Percentiles rank a stretch among this genome's conserved stretches.
Evolutionary conservation across 2,888 invertebrate genomes (phyloP).

Genomic region (Creontiades dilutus): DNA sequence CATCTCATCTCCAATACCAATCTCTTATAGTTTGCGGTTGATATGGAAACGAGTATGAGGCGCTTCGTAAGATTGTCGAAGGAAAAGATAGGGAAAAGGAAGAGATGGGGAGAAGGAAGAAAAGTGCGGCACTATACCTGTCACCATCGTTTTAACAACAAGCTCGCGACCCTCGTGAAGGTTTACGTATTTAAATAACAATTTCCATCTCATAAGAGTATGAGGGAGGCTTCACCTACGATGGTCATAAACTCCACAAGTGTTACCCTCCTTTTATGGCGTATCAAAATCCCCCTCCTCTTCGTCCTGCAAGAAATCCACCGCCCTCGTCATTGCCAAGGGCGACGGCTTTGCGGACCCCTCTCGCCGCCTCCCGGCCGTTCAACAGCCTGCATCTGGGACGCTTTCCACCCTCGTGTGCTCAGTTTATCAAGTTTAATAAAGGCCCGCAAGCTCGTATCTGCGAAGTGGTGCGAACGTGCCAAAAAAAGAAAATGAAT

Average conservation of each 20-base stretch:
- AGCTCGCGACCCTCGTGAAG: not conserved
- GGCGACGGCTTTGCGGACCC: constrained; percentile 13
- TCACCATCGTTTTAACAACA: constrained; percentile 49
- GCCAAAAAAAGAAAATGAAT: not conserved
- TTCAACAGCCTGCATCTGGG: constrained; percentile 49
- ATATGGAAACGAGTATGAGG: not conserved
- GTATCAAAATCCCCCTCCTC: constrained; percentile 48
- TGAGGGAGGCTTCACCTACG: constrained; percentile 53
- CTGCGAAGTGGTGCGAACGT: not conserved
- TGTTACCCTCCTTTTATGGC: constrained; percentile 62
- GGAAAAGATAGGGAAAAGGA: not conserved
- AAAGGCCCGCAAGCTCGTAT: constrained; percentile 34
- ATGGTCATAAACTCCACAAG: constrained; percentile 64
- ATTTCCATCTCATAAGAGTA: constrained; percentile 56
- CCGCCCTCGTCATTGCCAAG: constrained; percentile 45
- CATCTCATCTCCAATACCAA: too few species aligned
- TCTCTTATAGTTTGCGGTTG: too few species aligned
- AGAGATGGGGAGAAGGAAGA: not conserved
- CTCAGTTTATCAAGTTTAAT: constrained; percentile 52
- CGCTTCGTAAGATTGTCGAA: not conserved
- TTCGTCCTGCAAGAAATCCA: not conserved
- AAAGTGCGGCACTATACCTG: constrained; percentile 30
- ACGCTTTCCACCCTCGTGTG: constrained; percentile 3
- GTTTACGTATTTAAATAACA: constrained; percentile 58
- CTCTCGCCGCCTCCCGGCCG: not conserved